phyloP scores from a whole-genome alignment of 2,888 invertebrate genomes.

The Prostheceraeus crozeri region DNA sequence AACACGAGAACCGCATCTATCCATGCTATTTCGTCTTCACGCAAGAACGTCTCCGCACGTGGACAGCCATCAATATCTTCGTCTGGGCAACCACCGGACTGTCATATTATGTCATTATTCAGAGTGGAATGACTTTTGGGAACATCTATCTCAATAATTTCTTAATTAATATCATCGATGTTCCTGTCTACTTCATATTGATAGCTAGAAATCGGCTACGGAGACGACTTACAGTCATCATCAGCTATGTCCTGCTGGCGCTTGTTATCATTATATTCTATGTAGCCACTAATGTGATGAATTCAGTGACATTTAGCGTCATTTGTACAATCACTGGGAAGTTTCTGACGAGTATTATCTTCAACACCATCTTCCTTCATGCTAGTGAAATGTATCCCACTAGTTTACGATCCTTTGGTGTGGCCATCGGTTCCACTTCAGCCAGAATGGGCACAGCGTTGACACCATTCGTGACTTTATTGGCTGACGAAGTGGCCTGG shows the following conservation, averaged over 20 bases:
- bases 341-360: conserved; percentile 15
- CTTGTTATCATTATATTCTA: conserved; percentile 19
- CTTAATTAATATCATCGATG: conserved; percentile 18
- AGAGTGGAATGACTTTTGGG: conserved; percentile 18
- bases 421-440: conserved; percentile 19
- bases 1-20: too few species aligned
- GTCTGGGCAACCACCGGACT: conserved; percentile 31
- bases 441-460: conserved; percentile 29
- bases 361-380: conserved; percentile 30
- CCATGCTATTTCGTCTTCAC: too few species aligned
- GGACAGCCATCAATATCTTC: conserved; percentile 10
- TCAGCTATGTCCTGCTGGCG: not conserved
- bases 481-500: too few species aligned
- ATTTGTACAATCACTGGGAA: conserved; percentile 23
- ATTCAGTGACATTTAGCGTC: not conserved
- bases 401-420: conserved; percentile 20
- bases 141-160: conserved; percentile 29
- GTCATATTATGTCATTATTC: conserved; percentile 15
- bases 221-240: conserved; percentile 3
- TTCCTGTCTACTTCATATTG: conserved; percentile 29
- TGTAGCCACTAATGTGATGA: not conserved
- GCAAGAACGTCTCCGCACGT: too few species aligned
- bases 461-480: conserved; percentile 11
- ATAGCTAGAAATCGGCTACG: conserved; percentile 24
- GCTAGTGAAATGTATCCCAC: conserved; percentile 30